Evolutionary conservation across 2,888 invertebrate species (phyloP).

Genomic region (Aphodius granarius): DNA sequence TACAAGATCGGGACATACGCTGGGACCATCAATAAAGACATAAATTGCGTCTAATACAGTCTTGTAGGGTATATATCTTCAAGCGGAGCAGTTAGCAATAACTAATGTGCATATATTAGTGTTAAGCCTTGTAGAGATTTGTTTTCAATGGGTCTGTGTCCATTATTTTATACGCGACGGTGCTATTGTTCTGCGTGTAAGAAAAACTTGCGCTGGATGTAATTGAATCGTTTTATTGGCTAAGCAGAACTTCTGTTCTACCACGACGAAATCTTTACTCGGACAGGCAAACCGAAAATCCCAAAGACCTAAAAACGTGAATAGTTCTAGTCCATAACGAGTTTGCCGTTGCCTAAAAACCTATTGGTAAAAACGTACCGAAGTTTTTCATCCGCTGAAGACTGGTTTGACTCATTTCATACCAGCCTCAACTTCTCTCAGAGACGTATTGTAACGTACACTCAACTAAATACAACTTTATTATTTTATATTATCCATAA

Average conservation of each 20-base stretch:
- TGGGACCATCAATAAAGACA: neutral
- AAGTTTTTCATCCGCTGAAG: constrained; percentile 49
- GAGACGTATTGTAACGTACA: constrained; percentile 32
- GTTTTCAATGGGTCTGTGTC: constrained; percentile 10
- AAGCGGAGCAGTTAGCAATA: neutral
- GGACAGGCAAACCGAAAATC: constrained; percentile 43
- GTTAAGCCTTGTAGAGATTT: constrained; percentile 8
- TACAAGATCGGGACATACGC: neutral
- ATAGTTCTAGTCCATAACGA: constrained; percentile 48
- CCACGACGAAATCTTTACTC: constrained; percentile 37
- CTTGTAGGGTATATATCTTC: neutral
- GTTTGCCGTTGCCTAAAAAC: constrained; percentile 45
- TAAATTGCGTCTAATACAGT: neutral
- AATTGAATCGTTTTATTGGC: neutral
- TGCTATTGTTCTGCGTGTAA: neutral
- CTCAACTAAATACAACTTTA: constrained; percentile 24
- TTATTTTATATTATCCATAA: neutral
- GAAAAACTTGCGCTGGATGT: neutral
- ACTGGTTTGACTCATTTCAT: constrained; percentile 50
- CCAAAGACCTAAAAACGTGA: constrained; percentile 46
- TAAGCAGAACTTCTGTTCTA: neutral
- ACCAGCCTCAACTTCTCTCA: constrained; percentile 33
- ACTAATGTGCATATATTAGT: neutral
- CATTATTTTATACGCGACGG: neutral
- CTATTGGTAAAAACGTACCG: constrained; percentile 48